A percentile compares a stretch with the other conserved stretches of the same genome.
phyloP scores from a whole-genome alignment of 2,888 invertebrate genomes.

The Strigamia maritima region DNA sequence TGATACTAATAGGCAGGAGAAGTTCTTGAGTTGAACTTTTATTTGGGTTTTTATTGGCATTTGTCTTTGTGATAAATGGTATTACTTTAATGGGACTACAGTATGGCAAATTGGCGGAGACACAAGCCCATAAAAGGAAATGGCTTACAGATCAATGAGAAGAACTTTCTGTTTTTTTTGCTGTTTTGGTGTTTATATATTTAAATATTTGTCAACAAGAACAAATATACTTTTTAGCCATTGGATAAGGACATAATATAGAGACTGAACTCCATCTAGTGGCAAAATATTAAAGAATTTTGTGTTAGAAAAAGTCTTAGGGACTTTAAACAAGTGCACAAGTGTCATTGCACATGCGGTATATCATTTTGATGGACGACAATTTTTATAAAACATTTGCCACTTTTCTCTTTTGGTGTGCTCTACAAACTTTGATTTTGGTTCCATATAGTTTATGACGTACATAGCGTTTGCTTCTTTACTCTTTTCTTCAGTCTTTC shows the following conservation, averaged over 20 bases:
- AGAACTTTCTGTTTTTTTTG: not conserved
- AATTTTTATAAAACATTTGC: not conserved
- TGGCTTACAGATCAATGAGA: slow-evolving; percentile 2
- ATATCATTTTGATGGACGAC: not conserved
- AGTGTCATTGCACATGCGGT: not conserved
- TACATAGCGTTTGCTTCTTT: not conserved
- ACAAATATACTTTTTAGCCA: too few relatives aligned
- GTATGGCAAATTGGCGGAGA: not conserved
- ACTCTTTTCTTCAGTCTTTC: slow-evolving; percentile 4
- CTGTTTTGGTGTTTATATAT: not conserved
- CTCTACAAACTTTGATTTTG: slow-evolving; percentile 10
- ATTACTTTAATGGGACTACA: not conserved
- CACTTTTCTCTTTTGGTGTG: not conserved
- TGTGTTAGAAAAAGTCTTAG: not conserved
- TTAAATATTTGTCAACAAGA: not conserved
- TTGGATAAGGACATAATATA: too few relatives aligned
- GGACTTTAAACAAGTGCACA: not conserved
- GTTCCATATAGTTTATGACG: not conserved
- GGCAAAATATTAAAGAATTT: too few relatives aligned
- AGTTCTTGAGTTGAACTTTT: not conserved
- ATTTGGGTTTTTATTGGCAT: not conserved
- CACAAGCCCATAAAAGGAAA: not conserved
- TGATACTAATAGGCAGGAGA: not conserved
- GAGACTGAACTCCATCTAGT: too few relatives aligned
- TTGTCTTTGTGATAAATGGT: not conserved